Evolutionary conservation across 1,140 invertebrate genomes (phyloP).

Genomic region (Leptinotarsa texana): DNA sequence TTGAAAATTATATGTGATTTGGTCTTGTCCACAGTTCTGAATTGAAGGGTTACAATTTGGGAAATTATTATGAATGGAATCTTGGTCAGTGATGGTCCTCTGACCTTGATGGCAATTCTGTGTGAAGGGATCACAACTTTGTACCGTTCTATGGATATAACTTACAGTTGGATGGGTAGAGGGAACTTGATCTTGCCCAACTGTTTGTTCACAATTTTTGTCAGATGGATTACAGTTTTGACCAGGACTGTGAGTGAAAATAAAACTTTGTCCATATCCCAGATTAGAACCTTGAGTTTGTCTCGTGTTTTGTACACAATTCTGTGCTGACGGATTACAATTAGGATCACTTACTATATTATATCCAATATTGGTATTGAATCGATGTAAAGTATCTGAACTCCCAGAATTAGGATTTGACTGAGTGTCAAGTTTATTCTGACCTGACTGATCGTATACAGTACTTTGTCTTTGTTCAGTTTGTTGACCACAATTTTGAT

Average conservation of each 20-base stretch:
- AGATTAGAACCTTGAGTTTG: background rate
- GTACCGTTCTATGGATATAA: too few relatives aligned
- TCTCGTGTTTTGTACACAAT: background rate
- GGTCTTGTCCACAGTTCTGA: constrained; percentile 25
- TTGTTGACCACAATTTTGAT: constrained; percentile 18
- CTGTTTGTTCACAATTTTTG: constrained; percentile 28
- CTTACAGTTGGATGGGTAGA: too few relatives aligned
- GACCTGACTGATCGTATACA: background rate
- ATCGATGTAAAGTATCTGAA: too few relatives aligned
- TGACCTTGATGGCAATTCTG: too few relatives aligned
- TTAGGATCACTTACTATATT: too few relatives aligned
- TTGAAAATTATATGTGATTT: background rate
- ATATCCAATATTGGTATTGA: too few relatives aligned
- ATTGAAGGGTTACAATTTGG: constrained; percentile 18
- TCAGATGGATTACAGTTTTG: constrained; percentile 9
- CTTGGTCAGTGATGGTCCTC: too few relatives aligned
- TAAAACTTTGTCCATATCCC: background rate
- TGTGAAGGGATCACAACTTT: too few relatives aligned
- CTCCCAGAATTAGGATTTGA: background rate
- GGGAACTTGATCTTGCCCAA: too few relatives aligned
- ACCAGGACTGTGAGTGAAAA: background rate
- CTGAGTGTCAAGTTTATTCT: too few relatives aligned
- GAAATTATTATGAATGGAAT: too few relatives aligned
- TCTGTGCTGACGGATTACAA: background rate
- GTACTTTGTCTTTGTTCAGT: background rate